Conservation (phyloP, 2,888 invertebrate species). For the Athalia cordata region DNA sequence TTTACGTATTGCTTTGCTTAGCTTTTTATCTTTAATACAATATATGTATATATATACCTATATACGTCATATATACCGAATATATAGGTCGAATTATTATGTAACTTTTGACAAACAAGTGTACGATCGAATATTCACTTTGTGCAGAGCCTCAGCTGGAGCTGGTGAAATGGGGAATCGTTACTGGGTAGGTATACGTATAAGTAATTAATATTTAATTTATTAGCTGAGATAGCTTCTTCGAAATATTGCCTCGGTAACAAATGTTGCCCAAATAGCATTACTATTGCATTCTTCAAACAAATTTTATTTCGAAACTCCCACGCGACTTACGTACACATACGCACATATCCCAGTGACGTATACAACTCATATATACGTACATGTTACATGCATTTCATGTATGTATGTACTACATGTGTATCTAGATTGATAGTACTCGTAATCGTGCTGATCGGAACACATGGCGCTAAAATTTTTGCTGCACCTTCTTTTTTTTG, state of each 20-base stretch:
- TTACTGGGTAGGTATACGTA: background rate
- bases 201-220: background rate
- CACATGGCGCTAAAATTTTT: no score
- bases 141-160: no score
- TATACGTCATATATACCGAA: background rate
- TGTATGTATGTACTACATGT: no score
- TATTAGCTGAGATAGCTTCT: slow-evolving; percentile 37
- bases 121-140: no score
- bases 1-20: slow-evolving; percentile 10
- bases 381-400: background rate
- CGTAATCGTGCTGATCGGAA: no score
- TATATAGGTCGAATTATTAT: slow-evolving; percentile 14
- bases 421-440: no score
- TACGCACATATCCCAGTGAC: background rate
- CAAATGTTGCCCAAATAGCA: slow-evolving; percentile 25
- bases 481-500: no score
- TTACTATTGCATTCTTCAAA: slow-evolving; percentile 23
- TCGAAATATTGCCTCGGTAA: slow-evolving; percentile 8
- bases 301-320: background rate
- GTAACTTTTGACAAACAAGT: background rate
- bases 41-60: background rate
- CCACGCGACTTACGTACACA: background rate
- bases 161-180: no score
- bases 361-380: background rate
- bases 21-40: slow-evolving; percentile 24